Evolutionary conservation across 2,888 invertebrate species (phyloP).

Genomic region (Microplitis deprimator): DNA sequence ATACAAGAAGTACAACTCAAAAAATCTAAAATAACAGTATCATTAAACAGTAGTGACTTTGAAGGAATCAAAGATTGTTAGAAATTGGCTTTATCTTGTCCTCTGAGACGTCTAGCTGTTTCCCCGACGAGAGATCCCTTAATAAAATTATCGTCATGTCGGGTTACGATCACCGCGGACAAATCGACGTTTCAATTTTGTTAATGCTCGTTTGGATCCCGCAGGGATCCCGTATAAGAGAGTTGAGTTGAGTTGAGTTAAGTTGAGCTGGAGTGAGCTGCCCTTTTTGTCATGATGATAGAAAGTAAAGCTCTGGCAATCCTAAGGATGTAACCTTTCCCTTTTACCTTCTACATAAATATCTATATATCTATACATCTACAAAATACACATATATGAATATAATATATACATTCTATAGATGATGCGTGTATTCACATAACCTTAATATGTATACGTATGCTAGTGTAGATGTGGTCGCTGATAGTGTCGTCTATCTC

Average conservation of each 20-base stretch:
- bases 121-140: conserved; percentile 48
- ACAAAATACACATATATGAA: neutral
- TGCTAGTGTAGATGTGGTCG: conserved; percentile 32
- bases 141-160: conserved; percentile 67
- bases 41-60: neutral
- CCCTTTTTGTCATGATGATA: conserved; percentile 19
- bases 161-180: conserved; percentile 56
- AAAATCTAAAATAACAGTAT: neutral
- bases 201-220: conserved; percentile 64
- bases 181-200: conserved; percentile 72
- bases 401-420: too few relatives aligned
- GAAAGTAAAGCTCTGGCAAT: conserved; percentile 25
- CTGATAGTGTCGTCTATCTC: conserved; percentile 33
- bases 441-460: neutral
- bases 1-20: too few relatives aligned
- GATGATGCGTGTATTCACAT: neutral
- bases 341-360: neutral
- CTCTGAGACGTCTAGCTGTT: conserved; percentile 13
- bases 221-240: conserved; percentile 53
- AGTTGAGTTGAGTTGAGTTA: conserved; percentile 6
- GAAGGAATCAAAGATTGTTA: conserved; percentile 35
- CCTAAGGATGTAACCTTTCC: conserved; percentile 12
- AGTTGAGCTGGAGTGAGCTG: conserved; percentile 19
- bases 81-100: conserved; percentile 37
- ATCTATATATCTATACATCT: conserved; percentile 9